phyloP scores from a whole-genome alignment of 2,888 invertebrate genomes.

The Apoda limacodes region DNA sequence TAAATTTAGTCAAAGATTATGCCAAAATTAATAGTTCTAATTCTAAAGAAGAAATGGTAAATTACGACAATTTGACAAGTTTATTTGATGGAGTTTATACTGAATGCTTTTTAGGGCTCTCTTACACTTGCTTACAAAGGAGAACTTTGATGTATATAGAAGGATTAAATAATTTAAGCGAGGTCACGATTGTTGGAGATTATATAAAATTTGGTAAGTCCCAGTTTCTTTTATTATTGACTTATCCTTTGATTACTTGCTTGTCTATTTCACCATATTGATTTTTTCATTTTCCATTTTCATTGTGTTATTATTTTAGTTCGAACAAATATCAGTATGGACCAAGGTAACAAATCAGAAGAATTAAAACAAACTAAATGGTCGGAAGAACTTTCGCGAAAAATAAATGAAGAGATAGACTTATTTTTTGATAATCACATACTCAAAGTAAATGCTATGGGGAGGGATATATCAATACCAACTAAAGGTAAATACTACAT shows the following conservation, averaged over 20 bases:
- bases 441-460: conserved; percentile 48
- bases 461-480: conserved; percentile 39
- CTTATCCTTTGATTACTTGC: conserved; percentile 1
- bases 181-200: conserved; percentile 67
- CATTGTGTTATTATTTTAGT: conserved; percentile 31
- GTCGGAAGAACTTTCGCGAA: conserved; percentile 38
- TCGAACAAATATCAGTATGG: conserved; percentile 31
- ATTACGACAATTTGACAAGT: conserved; percentile 39
- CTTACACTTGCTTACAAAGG: conserved; percentile 68
- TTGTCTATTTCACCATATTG: too few relatives aligned
- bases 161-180: conserved; percentile 59
- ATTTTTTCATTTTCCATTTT: too few relatives aligned
- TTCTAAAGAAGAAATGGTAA: conserved; percentile 3
- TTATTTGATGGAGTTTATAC: conserved; percentile 63
- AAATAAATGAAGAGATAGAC: conserved; percentile 66
- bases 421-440: conserved; percentile 70
- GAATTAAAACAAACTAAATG: conserved; percentile 20
- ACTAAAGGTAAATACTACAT: conserved; percentile 43
- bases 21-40: conserved; percentile 13
- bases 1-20: conserved; percentile 16
- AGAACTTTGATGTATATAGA: conserved; percentile 69
- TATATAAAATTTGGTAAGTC: conserved; percentile 67
- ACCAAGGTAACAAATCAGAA: conserved; percentile 19
- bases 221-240: too few relatives aligned
- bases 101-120: conserved; percentile 67